Evolutionary conservation across 2,888 invertebrate species (phyloP), one percentile per base, ranked within the genome.

Genomic region (Desoria tigrina): DNA sequence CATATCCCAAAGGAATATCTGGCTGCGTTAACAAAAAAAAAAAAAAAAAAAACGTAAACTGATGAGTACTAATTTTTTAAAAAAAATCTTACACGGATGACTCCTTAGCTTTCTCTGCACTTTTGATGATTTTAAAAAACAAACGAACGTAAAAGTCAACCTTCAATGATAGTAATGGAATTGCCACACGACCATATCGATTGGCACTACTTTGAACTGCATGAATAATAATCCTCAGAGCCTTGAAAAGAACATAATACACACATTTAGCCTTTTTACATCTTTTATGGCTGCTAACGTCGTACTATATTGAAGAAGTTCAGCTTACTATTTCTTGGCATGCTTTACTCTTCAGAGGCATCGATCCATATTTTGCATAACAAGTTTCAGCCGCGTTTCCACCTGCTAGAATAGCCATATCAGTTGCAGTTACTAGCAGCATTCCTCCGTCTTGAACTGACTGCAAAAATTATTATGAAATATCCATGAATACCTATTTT

Each of bases 91-190:
- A 90, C 90, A 88, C 89, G 56, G 89, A 88, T 53, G 90, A 89
- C 77, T 86, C 86, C 82, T 99, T 98, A 77, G 94, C 96, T 76
- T 88, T 87, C 49, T 86, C 83, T 59, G 91, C 90, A 42, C 95
- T 89, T 0, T 88, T 86, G 76, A 85, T 87, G 0, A 99, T 83
- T 77, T 87, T 86, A 1, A 99, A 92, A 80, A 98, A 96, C 9
- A 98, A 88, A 66, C 99, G 83, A 42, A 98, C 87, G 80, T 99
- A 99, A 82, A 99, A 99, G 81, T 99, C 99, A 0, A 90, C 92
- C 24, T 95, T 95, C 71, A 99, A 81, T 27, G 93, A 93, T 2
- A 99, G 79, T 50, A 98, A 78, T 0, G 99, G 99, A 49, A 88
- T 88, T 74, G 96, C 95, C 80, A 94, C 95, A 69, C 93, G 86